Evolutionary conservation across 2,888 invertebrate genomes (phyloP).

Genomic region (Amphipyra berbera): DNA sequence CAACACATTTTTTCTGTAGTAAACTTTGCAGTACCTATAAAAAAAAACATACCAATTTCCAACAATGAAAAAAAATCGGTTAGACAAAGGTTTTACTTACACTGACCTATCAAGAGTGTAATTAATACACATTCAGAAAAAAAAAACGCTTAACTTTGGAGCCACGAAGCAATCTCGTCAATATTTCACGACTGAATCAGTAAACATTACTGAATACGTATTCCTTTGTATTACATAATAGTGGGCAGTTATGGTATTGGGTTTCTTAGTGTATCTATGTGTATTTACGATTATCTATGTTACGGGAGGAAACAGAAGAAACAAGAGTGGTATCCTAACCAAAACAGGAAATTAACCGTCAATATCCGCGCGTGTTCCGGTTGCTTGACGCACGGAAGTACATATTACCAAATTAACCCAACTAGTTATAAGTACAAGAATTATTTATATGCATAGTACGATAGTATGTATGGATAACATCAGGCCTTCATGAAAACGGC

Average conservation of each 20-base stretch:
- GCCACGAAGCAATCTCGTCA: slow-evolving; percentile 36
- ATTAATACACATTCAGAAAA: slow-evolving; percentile 14
- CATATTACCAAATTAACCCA: slow-evolving; percentile 3
- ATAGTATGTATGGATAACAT: too few species aligned
- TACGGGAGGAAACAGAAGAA: slow-evolving; percentile 31
- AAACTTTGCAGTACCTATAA: too few species aligned
- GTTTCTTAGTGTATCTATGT: slow-evolving; percentile 11
- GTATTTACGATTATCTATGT: slow-evolving; percentile 33
- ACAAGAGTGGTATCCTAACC: slow-evolving; percentile 31
- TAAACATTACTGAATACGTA: slow-evolving; percentile 39
- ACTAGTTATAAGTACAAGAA: neutral
- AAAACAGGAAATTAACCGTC: slow-evolving; percentile 57
- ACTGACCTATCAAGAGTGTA: too few species aligned
- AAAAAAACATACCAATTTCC: too few species aligned
- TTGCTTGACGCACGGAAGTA: slow-evolving; percentile 30
- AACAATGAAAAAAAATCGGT: too few species aligned
- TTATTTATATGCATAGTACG: neutral
- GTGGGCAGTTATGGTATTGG: slow-evolving; percentile 37
- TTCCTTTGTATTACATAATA: slow-evolving; percentile 50
- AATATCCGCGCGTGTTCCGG: slow-evolving; percentile 37
- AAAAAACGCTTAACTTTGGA: slow-evolving; percentile 16
- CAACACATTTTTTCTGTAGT: too few species aligned
- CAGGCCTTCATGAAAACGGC: too few species aligned
- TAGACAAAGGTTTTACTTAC: too few species aligned
- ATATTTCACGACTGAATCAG: slow-evolving; percentile 43